Evolutionary conservation across 2,797 vertebrate genomes (phyloP).

Genomic region (Clarias pachynema): DNA sequence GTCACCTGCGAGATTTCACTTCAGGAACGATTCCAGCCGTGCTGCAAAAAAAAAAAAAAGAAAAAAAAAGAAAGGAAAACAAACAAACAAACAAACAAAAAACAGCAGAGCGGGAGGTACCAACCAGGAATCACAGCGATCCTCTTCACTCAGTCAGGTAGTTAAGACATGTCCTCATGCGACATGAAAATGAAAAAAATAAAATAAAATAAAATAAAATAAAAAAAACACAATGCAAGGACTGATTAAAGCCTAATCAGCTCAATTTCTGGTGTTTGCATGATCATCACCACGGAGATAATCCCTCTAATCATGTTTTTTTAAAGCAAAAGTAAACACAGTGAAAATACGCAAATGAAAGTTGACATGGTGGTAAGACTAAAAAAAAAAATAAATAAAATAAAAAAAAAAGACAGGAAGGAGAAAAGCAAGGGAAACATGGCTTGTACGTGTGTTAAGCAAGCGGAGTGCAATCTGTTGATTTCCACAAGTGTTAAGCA

Average conservation of each 20-base stretch:
- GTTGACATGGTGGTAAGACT: not conserved
- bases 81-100: constrained; percentile 9
- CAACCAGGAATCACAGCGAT: constrained; percentile 1
- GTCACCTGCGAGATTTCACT: constrained; percentile 61
- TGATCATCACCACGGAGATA: not conserved
- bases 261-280: not conserved
- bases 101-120: constrained; percentile 25
- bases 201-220: not conserved
- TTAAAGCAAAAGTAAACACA: not conserved
- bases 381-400: no score
- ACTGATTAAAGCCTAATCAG: not conserved
- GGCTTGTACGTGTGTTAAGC: constrained; percentile 29
- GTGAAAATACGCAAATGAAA: not conserved
- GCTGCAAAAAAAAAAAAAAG: constrained; percentile 20
- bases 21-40: constrained; percentile 39
- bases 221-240: not conserved
- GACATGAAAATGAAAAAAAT: not conserved
- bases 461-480: constrained; percentile 72
- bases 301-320: not conserved
- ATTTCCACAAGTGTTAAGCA: constrained; percentile 63
- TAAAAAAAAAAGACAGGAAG: not conserved
- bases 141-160: constrained; percentile 29
- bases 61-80: not conserved
- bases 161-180: not conserved
- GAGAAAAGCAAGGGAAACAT: not conserved